These are phyloP conservation scores for Dendrocincla tyrannina DNA, from an alignment of 2,797 vertebrate species.

Conservation along the genomic window DNA sequence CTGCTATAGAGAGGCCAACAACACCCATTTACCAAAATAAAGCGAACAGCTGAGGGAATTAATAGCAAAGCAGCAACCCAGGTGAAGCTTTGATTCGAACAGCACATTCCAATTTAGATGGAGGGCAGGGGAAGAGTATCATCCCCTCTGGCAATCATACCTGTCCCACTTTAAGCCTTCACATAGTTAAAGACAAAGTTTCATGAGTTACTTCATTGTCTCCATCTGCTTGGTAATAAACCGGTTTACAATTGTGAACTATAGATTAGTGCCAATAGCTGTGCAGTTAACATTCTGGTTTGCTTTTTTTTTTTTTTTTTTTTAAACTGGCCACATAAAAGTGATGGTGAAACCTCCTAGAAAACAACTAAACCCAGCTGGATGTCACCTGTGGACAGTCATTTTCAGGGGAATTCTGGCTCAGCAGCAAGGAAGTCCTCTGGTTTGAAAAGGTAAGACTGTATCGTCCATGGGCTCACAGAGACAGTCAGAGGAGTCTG, in stretches of 20 bases:
- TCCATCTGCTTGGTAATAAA: background rate
- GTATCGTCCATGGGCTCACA: accelerated
- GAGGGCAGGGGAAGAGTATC: background rate
- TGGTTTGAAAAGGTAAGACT: background rate
- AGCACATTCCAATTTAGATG: background rate
- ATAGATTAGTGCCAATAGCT: background rate
- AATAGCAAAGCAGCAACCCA: background rate
- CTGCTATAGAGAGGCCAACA: background rate
- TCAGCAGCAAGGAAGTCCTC: background rate
- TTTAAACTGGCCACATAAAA: background rate
- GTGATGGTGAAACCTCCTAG: background rate
- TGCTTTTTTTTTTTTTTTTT: background rate
- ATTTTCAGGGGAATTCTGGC: background rate
- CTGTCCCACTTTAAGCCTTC: background rate
- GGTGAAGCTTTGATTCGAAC: background rate
- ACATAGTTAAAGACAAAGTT: background rate
- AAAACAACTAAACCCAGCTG: background rate
- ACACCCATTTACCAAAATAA: background rate
- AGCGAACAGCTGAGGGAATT: background rate
- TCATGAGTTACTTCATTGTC: background rate
- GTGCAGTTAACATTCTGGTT: background rate
- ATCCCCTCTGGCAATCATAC: background rate
- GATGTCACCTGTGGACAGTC: background rate
- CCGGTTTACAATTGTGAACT: background rate
- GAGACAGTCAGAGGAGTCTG: accelerated